Evolutionary conservation across 2,113 vertebrate genomes (phyloP).

Genomic region (Ariopsis seemanni): DNA sequence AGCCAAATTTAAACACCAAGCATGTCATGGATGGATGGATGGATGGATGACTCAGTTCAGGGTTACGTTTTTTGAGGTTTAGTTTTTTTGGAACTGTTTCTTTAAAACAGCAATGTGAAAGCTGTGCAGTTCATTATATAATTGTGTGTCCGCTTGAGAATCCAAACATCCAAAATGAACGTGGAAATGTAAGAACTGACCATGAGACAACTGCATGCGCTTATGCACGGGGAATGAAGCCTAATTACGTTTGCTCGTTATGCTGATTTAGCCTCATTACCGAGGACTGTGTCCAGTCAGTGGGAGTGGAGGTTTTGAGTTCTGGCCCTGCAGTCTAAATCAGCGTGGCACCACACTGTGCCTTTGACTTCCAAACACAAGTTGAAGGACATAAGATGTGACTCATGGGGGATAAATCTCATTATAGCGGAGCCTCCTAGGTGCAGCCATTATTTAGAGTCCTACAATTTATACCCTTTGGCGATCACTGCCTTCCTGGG

Average conservation of each 20-base stretch:
- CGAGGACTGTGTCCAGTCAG: conserved; percentile 15
- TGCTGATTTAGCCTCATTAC: conserved; percentile 23
- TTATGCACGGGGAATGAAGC: conserved; percentile 7
- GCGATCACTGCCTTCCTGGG: conserved; percentile 23
- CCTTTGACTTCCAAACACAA: conserved; percentile 46
- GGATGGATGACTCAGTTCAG: no score
- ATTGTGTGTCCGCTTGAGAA: neutral
- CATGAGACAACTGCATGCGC: neutral
- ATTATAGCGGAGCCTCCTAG: conserved; percentile 45
- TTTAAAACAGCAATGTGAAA: neutral
- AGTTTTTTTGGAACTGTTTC: neutral
- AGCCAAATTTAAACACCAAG: neutral
- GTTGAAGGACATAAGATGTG: conserved; percentile 44
- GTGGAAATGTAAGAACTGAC: neutral
- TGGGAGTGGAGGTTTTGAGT: conserved; percentile 9
- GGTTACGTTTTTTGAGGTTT: no score
- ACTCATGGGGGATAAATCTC: conserved; percentile 51
- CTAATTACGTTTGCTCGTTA: conserved; percentile 28
- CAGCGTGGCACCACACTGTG: neutral
- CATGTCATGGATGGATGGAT: neutral
- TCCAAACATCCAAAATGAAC: neutral
- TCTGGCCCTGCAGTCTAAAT: conserved; percentile 18
- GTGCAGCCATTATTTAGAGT: conserved; percentile 43
- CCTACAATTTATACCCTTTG: conserved; percentile 45
- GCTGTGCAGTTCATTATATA: neutral